Conservation (phyloP, 2,888 invertebrate genomes). For the Endotricha flammealis region DNA sequence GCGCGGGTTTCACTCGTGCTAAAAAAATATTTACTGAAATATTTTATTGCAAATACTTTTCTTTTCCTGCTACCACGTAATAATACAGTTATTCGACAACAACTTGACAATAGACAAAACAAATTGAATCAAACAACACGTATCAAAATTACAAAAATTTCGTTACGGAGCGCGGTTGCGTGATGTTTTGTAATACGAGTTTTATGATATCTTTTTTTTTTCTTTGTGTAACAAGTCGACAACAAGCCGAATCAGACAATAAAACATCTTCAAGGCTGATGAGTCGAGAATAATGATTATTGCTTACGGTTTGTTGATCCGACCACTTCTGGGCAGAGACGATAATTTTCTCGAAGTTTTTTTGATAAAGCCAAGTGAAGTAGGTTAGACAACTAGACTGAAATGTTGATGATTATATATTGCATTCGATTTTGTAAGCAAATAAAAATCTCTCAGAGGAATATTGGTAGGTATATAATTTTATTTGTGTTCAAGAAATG, state of each 20-base stretch:
- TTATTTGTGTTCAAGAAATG: too few species aligned
- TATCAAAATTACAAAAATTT: conserved; percentile 42
- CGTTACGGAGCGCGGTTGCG: conserved; percentile 45
- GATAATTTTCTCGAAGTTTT: conserved; percentile 8
- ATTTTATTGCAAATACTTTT: too few species aligned
- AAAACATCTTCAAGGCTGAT: conserved; percentile 70
- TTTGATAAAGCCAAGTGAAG: conserved; percentile 4
- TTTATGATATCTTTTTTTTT: conserved; percentile 64
- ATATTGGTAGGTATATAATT: too few species aligned
- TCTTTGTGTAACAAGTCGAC: conserved; percentile 69
- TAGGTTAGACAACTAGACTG: not conserved
- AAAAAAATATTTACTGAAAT: too few species aligned
- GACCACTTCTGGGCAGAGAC: conserved; percentile 15
- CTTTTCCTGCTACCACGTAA: too few species aligned
- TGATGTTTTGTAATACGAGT: conserved; percentile 64
- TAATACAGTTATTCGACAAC: too few species aligned
- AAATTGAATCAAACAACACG: too few species aligned
- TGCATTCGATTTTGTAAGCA: too few species aligned
- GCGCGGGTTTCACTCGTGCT: too few species aligned
- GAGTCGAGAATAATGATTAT: conserved; percentile 70
- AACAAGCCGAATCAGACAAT: conserved; percentile 72
- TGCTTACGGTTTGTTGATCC: conserved; percentile 64
- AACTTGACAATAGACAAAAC: too few species aligned
- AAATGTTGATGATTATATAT: not conserved
- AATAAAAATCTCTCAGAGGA: too few species aligned